These are phyloP conservation scores for Lypha dubia DNA, from an alignment of 2,888 invertebrate species.

Conservation along the genomic window DNA sequence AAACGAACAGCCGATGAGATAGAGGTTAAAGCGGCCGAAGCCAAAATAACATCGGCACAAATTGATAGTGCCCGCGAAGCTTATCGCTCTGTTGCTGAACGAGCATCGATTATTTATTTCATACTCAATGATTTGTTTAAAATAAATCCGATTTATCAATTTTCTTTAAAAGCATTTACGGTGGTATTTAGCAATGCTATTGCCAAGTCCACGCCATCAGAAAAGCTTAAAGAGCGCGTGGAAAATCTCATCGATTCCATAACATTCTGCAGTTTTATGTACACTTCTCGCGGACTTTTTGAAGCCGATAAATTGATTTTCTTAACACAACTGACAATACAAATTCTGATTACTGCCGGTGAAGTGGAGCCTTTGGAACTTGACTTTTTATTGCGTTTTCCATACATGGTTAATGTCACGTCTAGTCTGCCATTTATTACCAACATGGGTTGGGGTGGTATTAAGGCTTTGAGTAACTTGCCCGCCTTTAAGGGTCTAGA, in stretches of 20 bases:
- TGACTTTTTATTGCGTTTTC: conserved; percentile 94
- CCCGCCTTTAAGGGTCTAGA: conserved; percentile 93
- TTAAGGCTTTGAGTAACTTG: conserved; percentile 89
- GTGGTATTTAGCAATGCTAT: conserved; percentile 94
- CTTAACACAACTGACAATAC: conserved; percentile 92
- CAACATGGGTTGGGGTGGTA: conserved; percentile 91
- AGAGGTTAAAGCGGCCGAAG: conserved; percentile 93
- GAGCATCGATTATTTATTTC: conserved; percentile 96
- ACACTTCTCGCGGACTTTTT: conserved; percentile 95
- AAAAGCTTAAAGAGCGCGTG: conserved; percentile 89
- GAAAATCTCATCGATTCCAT: conserved; percentile 92
- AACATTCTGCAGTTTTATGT: conserved; percentile 92
- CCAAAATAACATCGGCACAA: conserved; percentile 92
- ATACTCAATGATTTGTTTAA: conserved; percentile 95
- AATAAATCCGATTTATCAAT: conserved; percentile 97
- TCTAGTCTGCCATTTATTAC: conserved; percentile 94
- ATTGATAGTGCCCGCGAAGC: conserved; percentile 96
- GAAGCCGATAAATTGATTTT: conserved; percentile 96
- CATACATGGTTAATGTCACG: conserved; percentile 88
- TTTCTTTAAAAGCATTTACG: conserved; percentile 96
- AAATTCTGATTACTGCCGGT: conserved; percentile 85
- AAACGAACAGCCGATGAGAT: conserved; percentile 96
- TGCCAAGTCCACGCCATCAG: conserved; percentile 86
- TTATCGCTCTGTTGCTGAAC: conserved; percentile 92
- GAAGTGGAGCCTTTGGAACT: conserved; percentile 90